Evolutionary conservation across 2,797 vertebrate genomes (phyloP).

Genomic region (Miichthys miiuy): DNA sequence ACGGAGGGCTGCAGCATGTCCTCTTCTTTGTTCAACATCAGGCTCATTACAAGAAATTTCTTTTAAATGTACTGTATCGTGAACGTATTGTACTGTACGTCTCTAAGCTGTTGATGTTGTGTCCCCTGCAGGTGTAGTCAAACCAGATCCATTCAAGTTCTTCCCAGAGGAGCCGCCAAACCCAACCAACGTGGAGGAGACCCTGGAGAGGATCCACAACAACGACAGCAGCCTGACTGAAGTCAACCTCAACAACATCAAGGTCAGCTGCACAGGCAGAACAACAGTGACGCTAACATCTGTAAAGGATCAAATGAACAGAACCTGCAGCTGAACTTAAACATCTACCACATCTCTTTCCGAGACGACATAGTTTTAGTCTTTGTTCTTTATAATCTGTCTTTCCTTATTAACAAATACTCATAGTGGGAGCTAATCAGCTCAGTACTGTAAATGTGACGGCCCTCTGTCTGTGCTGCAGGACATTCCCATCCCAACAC

Average conservation of each 20-base stretch:
- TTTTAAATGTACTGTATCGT: too few relatives aligned
- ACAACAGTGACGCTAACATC: not conserved
- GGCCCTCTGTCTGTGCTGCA: conserved; percentile 52
- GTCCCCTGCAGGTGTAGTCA: conserved; percentile 89
- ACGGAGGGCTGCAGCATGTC: not conserved
- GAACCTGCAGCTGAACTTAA: not conserved
- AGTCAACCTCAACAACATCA: conserved; percentile 98
- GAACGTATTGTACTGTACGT: too few relatives aligned
- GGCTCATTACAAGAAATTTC: not conserved
- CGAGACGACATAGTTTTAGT: not conserved
- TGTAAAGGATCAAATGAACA: not conserved
- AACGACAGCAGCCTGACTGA: conserved; percentile 90
- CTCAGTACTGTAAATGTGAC: not conserved
- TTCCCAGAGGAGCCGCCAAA: conserved; percentile 96
- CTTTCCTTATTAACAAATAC: too few relatives aligned
- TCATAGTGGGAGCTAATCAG: not conserved
- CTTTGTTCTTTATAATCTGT: too few relatives aligned
- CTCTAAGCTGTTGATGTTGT: not conserved
- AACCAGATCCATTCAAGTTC: conserved; percentile 92
- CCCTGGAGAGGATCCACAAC: conserved; percentile 88
- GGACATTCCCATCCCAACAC: conserved; percentile 93
- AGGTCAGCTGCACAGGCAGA: conserved; percentile 80
- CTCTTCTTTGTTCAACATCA: not conserved
- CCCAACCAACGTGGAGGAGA: conserved; percentile 93
- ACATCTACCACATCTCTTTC: not conserved